A percentile compares a stretch with the other conserved stretches of the same genome.
These are phyloP conservation scores for Psilopsiagon aurifrons DNA, from an alignment of 2,113 vertebrate species.

Conservation along the genomic window DNA sequence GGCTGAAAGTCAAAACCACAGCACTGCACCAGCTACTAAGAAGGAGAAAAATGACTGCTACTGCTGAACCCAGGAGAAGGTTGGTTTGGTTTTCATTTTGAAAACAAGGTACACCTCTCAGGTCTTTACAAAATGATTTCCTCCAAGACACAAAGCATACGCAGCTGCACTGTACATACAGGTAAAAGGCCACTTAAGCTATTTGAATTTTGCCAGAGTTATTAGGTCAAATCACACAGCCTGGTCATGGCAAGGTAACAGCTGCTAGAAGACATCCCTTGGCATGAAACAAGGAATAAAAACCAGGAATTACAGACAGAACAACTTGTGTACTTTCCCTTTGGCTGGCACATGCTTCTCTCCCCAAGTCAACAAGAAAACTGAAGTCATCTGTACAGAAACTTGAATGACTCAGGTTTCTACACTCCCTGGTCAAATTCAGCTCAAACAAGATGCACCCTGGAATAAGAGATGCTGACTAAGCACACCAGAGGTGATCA, in stretches of 20 bases:
- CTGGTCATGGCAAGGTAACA: neutral
- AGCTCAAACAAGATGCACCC: neutral
- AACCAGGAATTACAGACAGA: neutral
- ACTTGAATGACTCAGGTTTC: neutral
- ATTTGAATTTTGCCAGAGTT: neutral
- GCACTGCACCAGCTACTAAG: too few species aligned
- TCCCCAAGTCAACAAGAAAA: neutral
- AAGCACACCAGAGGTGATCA: neutral
- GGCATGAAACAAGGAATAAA: neutral
- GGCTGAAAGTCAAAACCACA: too few species aligned
- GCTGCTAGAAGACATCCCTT: neutral
- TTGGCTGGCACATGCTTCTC: neutral
- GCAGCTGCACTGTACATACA: fast-evolving
- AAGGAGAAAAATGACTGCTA: too few species aligned
- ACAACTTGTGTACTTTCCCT: neutral
- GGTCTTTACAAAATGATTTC: neutral
- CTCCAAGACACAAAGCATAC: neutral
- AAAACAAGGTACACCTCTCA: neutral
- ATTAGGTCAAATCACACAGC: neutral
- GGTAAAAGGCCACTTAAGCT: neutral
- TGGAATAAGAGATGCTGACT: neutral
- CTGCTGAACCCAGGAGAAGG: too few species aligned
- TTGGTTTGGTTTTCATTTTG: neutral
- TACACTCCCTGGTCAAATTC: neutral
- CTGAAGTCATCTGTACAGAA: neutral